Evolutionary conservation across 2,113 vertebrate species (phyloP).

Genomic region (Colistium nudipinnis): DNA sequence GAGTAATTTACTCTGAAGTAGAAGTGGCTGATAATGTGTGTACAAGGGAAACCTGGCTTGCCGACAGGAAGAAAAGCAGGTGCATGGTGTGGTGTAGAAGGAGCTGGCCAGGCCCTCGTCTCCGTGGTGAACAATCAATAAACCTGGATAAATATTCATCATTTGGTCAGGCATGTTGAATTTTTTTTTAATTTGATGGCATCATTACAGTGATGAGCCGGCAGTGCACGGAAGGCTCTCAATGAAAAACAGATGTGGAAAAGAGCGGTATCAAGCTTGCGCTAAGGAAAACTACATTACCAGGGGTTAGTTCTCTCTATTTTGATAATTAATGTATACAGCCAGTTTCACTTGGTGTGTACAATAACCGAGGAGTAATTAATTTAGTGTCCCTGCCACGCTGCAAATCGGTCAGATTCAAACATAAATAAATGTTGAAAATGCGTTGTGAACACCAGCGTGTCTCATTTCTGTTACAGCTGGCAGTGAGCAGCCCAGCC

Average conservation of each 20-base stretch:
- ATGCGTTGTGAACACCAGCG: background rate
- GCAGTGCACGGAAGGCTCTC: too few relatives aligned
- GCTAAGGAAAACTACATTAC: too few relatives aligned
- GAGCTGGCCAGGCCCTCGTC: constrained; percentile 7
- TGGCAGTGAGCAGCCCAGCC: background rate
- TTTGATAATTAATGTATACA: too few relatives aligned
- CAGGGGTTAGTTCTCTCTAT: too few relatives aligned
- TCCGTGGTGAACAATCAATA: constrained; percentile 23
- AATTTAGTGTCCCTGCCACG: too few relatives aligned
- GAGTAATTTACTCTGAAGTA: constrained; percentile 36
- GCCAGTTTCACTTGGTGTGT: too few relatives aligned
- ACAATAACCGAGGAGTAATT: too few relatives aligned
- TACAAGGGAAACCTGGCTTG: constrained; percentile 40
- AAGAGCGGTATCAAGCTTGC: too few relatives aligned
- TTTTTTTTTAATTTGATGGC: background rate
- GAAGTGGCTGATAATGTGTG: constrained; percentile 36
- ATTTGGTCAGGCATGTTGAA: background rate
- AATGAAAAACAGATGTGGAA: too few relatives aligned
- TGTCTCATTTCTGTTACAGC: background rate
- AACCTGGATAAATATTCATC: background rate
- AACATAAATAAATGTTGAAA: background rate
- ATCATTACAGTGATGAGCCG: background rate
- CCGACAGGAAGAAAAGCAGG: constrained; percentile 28
- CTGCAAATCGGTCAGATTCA: too few relatives aligned
- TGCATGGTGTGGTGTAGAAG: constrained; percentile 30